Evolutionary conservation across 2,888 invertebrate genomes (phyloP).

Genomic region (Napeogenes inachia): DNA sequence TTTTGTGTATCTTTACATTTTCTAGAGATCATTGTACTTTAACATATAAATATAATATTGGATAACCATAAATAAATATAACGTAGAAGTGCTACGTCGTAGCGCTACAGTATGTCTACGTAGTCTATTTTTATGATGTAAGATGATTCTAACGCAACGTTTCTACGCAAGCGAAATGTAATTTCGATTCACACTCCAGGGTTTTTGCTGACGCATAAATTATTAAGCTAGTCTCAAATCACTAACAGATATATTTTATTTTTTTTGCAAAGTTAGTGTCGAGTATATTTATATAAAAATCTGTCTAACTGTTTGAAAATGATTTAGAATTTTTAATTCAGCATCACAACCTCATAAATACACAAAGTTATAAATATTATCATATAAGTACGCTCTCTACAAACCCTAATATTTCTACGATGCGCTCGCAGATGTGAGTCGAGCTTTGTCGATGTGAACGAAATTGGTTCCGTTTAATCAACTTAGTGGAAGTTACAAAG

Average conservation of each 20-base stretch:
- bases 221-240: not conserved
- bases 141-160: not conserved
- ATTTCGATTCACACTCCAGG: slow-evolving; percentile 1
- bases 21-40: not conserved
- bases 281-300: no score
- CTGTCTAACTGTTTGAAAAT: no score
- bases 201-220: slow-evolving; percentile 3
- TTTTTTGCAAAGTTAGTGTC: no score
- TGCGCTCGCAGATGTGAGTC: not conserved
- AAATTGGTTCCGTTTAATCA: slow-evolving; percentile 7
- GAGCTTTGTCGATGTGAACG: not conserved
- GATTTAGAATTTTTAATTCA: no score
- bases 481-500: not conserved
- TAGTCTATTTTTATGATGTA: not conserved
- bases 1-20: not conserved
- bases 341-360: no score
- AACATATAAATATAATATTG: not conserved
- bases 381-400: not conserved
- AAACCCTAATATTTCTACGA: not conserved
- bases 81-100: slow-evolving; percentile 19
- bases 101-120: slow-evolving; percentile 2
- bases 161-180: not conserved
- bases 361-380: not conserved
- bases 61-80: not conserved
- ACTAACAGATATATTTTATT: not conserved